A percentile compares a stretch with the other conserved stretches of the same genome.
These are phyloP conservation scores for Argya squamiceps DNA, from an alignment of 2,797 vertebrate genomes.

Conservation along the genomic window DNA sequence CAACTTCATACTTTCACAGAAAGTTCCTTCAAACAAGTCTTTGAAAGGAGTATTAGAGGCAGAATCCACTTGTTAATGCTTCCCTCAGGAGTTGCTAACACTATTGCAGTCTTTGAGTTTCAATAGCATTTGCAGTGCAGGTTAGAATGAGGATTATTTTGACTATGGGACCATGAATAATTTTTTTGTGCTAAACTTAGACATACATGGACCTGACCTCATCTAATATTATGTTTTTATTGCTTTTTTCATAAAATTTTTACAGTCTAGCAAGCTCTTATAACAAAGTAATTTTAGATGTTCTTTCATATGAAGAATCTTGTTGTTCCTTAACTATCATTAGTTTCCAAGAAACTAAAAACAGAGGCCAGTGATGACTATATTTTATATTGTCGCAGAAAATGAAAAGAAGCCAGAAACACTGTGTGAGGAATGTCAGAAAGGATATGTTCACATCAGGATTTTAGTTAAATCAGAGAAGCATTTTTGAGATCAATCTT, in stretches of 20 bases:
- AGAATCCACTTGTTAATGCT: not conserved
- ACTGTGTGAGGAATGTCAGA: not conserved
- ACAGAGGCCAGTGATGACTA: not conserved
- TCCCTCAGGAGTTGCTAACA: not conserved
- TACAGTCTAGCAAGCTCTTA: not conserved
- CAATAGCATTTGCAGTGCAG: not conserved
- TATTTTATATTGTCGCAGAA: not conserved
- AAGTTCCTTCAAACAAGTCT: not conserved
- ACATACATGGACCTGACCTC: not conserved
- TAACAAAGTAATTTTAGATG: not conserved
- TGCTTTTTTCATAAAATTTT: not conserved
- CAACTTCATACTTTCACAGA: not conserved
- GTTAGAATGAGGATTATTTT: not conserved
- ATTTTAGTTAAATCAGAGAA: not conserved
- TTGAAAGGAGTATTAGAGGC: conserved; percentile 6
- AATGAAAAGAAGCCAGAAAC: not conserved
- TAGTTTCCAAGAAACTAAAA: not conserved
- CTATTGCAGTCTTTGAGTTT: not conserved
- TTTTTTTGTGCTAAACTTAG: not conserved
- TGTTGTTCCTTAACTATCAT: not conserved
- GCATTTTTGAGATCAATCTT: not conserved
- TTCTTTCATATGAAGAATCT: not conserved
- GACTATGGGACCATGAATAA: not conserved
- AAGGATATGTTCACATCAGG: not conserved
- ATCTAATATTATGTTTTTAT: not conserved